Conservation (phyloP, 2,113 vertebrate species). For the Cnemophilus loriae region DNA sequence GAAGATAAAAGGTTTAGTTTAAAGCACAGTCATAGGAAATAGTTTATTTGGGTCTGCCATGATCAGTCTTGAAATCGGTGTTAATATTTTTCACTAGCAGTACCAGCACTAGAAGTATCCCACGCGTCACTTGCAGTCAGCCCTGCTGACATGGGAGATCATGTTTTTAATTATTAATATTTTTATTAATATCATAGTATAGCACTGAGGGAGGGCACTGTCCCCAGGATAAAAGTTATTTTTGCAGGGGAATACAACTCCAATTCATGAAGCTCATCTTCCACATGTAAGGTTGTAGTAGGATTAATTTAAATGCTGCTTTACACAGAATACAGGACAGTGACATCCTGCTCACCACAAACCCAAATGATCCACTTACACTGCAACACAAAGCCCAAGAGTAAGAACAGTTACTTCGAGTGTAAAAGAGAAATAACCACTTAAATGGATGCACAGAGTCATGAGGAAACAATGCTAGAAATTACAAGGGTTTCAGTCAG, state of each 20-base stretch:
- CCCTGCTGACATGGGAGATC: neutral
- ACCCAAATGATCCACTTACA: neutral
- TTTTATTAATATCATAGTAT: neutral
- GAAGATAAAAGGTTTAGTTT: neutral
- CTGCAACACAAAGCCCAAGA: neutral
- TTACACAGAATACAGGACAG: rapidly evolving
- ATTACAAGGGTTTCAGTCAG: neutral
- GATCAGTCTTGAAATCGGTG: neutral
- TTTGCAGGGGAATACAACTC: neutral
- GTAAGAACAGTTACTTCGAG: neutral
- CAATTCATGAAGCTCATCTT: neutral
- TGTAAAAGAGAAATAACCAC: neutral
- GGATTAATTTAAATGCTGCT: neutral
- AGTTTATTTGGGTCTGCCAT: neutral
- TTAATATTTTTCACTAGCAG: neutral
- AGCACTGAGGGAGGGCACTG: neutral
- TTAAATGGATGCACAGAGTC: neutral
- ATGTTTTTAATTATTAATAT: neutral
- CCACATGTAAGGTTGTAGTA: rapidly evolving
- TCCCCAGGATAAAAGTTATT: neutral
- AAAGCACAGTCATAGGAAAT: neutral
- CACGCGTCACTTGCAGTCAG: neutral
- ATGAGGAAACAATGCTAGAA: neutral
- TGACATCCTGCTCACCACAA: neutral
- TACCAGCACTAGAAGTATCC: neutral